Percentiles rank a stretch among this genome's conserved stretches.
Evolutionary conservation across 2,113 vertebrate species (phyloP).

Genomic region (Emydocephalus ijimae): DNA sequence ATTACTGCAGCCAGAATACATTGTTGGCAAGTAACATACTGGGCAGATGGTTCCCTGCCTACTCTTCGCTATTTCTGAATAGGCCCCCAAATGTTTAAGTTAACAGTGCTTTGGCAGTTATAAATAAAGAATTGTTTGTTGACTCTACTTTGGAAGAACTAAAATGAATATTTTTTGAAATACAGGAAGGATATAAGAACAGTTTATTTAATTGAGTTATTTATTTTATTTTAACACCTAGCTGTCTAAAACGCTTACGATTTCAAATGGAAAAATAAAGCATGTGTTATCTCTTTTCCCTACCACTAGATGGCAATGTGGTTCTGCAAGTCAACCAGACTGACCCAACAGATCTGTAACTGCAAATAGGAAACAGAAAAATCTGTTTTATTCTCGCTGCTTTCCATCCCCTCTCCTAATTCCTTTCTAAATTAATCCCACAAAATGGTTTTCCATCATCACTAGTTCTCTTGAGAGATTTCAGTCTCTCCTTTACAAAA

Average conservation of each 20-base stretch:
- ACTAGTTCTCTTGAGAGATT: conserved; percentile 44
- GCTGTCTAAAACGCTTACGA: conserved; percentile 40
- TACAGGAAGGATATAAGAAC: conserved; percentile 31
- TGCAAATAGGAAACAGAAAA: conserved; percentile 38
- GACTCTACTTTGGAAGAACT: conserved; percentile 70
- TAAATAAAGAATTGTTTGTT: conserved; percentile 74
- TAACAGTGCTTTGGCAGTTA: conserved; percentile 64
- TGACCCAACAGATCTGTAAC: not conserved
- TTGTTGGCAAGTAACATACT: conserved; percentile 58
- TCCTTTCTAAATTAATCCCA: conserved; percentile 44
- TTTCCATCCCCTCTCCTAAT: conserved; percentile 28
- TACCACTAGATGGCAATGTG: conserved; percentile 72
- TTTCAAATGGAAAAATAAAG: conserved; percentile 25
- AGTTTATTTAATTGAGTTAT: conserved; percentile 43
- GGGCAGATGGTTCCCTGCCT: conserved; percentile 69
- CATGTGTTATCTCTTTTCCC: not conserved
- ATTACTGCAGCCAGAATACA: conserved; percentile 35
- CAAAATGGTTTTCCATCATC: conserved; percentile 45
- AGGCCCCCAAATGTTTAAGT: conserved; percentile 68
- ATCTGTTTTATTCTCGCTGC: conserved; percentile 37
- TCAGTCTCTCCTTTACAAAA: conserved; percentile 24
- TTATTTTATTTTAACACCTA: conserved; percentile 39
- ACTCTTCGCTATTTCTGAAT: conserved; percentile 70
- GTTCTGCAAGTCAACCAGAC: conserved; percentile 19
- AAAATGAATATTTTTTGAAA: conserved; percentile 59